phyloP scores from a whole-genome alignment of 2,113 vertebrate species.

The Carlito syrichta region DNA sequence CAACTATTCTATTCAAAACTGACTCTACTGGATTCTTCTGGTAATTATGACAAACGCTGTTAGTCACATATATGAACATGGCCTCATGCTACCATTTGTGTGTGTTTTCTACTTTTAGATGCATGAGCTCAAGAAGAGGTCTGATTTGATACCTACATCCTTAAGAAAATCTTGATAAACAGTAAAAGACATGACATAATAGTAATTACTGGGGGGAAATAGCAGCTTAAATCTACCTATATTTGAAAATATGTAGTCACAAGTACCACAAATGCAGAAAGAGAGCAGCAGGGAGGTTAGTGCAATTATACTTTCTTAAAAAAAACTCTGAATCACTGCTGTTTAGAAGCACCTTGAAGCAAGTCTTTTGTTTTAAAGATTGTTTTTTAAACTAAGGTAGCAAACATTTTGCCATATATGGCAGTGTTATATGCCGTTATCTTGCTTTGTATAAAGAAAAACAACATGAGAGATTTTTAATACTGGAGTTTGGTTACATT shows the following conservation, averaged over 20 bases:
- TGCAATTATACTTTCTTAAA: constrained; percentile 79
- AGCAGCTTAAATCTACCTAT: constrained; percentile 84
- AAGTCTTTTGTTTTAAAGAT: constrained; percentile 84
- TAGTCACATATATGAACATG: constrained; percentile 65
- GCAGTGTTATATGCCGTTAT: constrained; percentile 84
- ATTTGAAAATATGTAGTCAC: constrained; percentile 81
- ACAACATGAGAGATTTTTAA: constrained; percentile 84
- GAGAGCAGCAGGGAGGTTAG: constrained; percentile 83
- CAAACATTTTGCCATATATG: constrained; percentile 84
- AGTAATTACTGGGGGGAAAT: constrained; percentile 82
- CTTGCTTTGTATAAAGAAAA: constrained; percentile 83
- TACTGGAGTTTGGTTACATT: constrained; percentile 85
- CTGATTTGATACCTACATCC: constrained; percentile 75
- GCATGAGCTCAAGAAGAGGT: constrained; percentile 77
- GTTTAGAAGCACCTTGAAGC: constrained; percentile 86
- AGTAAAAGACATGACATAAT: constrained; percentile 85
- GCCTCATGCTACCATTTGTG: constrained; percentile 77
- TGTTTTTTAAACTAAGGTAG: constrained; percentile 81
- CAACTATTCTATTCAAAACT: constrained; percentile 79
- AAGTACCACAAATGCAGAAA: constrained; percentile 80
- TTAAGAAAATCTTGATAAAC: constrained; percentile 82
- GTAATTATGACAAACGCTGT: constrained; percentile 76
- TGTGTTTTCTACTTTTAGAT: constrained; percentile 75
- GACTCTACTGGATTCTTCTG: constrained; percentile 70
- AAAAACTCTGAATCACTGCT: constrained; percentile 77